Conservation (phyloP, 2,888 invertebrate genomes). For the Dynastes grantii region DNA sequence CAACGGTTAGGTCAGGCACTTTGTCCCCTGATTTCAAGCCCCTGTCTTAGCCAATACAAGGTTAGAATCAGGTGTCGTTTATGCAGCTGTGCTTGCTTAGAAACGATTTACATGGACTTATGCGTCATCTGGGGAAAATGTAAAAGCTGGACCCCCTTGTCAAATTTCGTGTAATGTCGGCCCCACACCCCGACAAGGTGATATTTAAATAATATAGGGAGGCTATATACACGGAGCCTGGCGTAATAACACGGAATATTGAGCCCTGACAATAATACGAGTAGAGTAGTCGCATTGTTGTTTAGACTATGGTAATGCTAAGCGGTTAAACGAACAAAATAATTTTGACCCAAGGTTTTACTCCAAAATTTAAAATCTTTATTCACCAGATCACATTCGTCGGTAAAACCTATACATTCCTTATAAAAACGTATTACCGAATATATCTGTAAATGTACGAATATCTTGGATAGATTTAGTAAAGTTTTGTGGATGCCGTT, state of each 20-base stretch:
- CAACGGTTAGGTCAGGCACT: slow-evolving; percentile 46
- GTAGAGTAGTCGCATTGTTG: slow-evolving; percentile 4
- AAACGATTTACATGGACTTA: slow-evolving; percentile 57
- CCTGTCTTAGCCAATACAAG: slow-evolving; percentile 44
- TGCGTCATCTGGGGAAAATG: slow-evolving; percentile 59
- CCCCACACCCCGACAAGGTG: slow-evolving; percentile 28
- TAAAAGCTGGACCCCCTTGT: slow-evolving; percentile 30
- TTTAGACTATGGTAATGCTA: slow-evolving; percentile 4
- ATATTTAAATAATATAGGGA: slow-evolving; percentile 49
- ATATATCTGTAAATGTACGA: no score
- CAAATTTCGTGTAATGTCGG: slow-evolving; percentile 49
- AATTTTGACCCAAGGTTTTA: no score
- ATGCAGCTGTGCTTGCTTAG: slow-evolving; percentile 54
- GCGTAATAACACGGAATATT: slow-evolving; percentile 7
- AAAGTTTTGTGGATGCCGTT: no score
- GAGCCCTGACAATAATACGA: slow-evolving; percentile 1
- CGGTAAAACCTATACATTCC: no score
- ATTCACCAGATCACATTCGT: no score
- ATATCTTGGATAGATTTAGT: no score
- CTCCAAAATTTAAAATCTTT: no score
- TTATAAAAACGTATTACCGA: no score
- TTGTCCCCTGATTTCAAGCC: slow-evolving; percentile 38
- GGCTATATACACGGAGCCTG: background rate
- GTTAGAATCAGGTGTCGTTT: slow-evolving; percentile 56
- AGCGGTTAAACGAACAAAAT: background rate